Base-by-base conservation (phyloP, 92 coral and sea anemone species). In the Ricordea florida region DNA sequence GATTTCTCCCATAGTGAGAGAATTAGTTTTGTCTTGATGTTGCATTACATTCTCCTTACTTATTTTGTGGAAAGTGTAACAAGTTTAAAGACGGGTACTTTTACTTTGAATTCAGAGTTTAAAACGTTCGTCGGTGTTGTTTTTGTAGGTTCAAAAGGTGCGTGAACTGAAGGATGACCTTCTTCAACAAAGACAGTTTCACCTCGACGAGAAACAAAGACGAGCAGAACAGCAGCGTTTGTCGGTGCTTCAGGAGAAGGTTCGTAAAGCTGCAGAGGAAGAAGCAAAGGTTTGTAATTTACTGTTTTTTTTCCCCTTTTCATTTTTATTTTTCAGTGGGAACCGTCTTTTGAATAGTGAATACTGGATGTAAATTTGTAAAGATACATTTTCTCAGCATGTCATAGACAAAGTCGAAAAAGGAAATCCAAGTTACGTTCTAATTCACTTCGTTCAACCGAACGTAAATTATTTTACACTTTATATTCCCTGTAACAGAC, bases 261-360 rank as follows among this genome's bases (percentile, higher is more conserved):
- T 94, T 51, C 91, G 96, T 5, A 94, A 94, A 80, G 98, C 98
- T 1, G 92, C 89, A 46, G 98, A 86, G 31, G 98, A 94, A 45
- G 98, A 94, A 41, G 97, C 98, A 0, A 94, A 94, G 98, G 98
- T 92, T 55, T 20, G 62, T 22, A 7, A 13, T 11, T 8, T 36
- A 1, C 21, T 35, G 3, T 6, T 53, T 33, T 2, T 8, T 37
- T 37, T 37, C n/a, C 44, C n/a, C 44, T 37, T 37, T 37, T 37
- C 44, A 37, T n/a, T n/a, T n/a, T n/a, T n/a, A n/a, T n/a, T n/a
- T n/a, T n/a, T n/a, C n/a, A n/a, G n/a, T n/a, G n/a, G n/a, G n/a
- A n/a, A n/a, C n/a, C n/a, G n/a, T n/a, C n/a, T n/a, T n/a, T n/a
- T n/a, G n/a, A n/a, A n/a, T n/a, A n/a, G n/a, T n/a, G n/a, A n/a